phyloP scores from a whole-genome alignment of 2,888 invertebrate species.

The Apamea anceps region DNA sequence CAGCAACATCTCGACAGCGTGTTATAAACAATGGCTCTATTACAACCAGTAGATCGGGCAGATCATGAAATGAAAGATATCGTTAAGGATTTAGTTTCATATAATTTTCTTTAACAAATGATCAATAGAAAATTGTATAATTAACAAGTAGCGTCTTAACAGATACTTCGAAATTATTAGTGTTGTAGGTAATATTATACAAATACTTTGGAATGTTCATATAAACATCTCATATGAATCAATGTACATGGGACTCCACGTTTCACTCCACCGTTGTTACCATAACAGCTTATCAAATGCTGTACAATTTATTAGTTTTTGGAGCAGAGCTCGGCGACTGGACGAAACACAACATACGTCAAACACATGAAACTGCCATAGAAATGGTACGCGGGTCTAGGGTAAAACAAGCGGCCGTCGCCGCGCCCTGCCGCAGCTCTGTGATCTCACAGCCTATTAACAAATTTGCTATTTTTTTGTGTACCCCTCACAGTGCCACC shows the following conservation, averaged over 20 bases:
- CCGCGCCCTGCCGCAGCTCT: constrained; percentile 57
- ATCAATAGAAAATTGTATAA: constrained; percentile 91
- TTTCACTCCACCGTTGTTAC: constrained; percentile 63
- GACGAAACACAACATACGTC: constrained; percentile 66
- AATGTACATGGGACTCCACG: constrained; percentile 76
- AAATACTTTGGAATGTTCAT: constrained; percentile 90
- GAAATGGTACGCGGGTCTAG: constrained; percentile 74
- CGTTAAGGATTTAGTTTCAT: constrained; percentile 89
- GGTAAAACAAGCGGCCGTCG: constrained; percentile 76
- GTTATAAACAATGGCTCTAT: constrained; percentile 50
- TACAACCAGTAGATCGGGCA: constrained; percentile 19
- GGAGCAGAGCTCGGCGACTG: constrained; percentile 56
- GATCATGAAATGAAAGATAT: constrained; percentile 78
- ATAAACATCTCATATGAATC: constrained; percentile 88
- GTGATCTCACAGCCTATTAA: constrained; percentile 78
- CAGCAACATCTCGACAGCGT: constrained; percentile 36
- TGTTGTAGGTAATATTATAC: constrained; percentile 90
- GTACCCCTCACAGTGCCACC: constrained; percentile 76
- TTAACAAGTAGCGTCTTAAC: constrained; percentile 91
- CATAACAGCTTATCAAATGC: constrained; percentile 57
- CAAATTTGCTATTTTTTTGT: constrained; percentile 87
- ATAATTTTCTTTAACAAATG: constrained; percentile 91
- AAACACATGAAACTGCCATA: constrained; percentile 72
- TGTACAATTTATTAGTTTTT: constrained; percentile 63
- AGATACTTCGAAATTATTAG: constrained; percentile 90